Base-by-base conservation (phyloP, 2,797 vertebrate genomes). In the Onychomys torridus region DNA sequence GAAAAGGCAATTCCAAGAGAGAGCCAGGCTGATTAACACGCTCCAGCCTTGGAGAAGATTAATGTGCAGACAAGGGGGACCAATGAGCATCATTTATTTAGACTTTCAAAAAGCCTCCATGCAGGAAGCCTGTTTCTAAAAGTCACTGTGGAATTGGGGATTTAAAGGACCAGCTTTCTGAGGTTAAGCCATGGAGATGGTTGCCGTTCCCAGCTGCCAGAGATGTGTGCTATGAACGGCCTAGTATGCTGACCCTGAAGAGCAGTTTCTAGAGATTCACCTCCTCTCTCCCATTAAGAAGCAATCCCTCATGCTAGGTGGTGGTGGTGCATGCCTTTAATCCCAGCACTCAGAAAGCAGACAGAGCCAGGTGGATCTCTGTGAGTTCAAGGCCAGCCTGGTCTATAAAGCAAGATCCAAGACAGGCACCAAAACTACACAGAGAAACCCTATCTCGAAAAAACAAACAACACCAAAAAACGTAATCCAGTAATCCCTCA, bases 81-180 rank as follows among this genome's bases (percentile, higher is more conserved):
- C 83, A 63, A 85, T 75, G 95, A 93, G 49, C 93, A 81, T 85
- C 91, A 98, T 96, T 97, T 97, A 95, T 96, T 97, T 94, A 96
- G 86, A 94, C 93, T 97, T 95, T 93, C 94, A 87, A 89, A 94
- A 91, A 87, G 91, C 10, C 71, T 91, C 65, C 55, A 29, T 0
- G 3, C 94, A 91, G 91, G n/a, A 89, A 8, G 69, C 89, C 89
- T 79, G 65, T 93, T 96, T 96, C 90, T 84, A 77, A 96, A 96
- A 94, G 94, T 95, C 76, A 63, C 84, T 0, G 0, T 40, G 32
- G 84, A 73, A 73, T 75, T 75, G 43, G 59, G 65, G 27, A 81
- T 93, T 97, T 95, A 96, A 96, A 96, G 89, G 49, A 89, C 83
- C 46, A 16, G 55, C 86, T 88, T 91, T 93, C 52, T 6, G 57